Evolutionary conservation across 1,140 invertebrate species (phyloP).

Genomic region (Cotesia vestalis): DNA sequence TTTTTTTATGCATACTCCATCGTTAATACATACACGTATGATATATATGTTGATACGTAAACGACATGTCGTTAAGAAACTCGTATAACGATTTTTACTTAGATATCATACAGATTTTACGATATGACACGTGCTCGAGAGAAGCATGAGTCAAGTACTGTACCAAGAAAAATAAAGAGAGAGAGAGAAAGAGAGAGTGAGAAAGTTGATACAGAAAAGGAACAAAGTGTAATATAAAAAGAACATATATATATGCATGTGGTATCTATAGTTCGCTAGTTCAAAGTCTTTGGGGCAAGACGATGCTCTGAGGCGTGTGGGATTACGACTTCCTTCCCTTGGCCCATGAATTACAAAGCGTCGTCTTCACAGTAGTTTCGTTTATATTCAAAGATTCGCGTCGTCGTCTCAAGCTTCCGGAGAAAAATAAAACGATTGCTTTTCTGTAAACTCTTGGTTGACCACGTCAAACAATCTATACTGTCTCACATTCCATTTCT

Average conservation of each 20-base stretch:
- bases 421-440: constrained; percentile 28
- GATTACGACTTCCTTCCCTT: constrained; percentile 45
- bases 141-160: constrained; percentile 9
- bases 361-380: constrained; percentile 32
- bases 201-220: not conserved
- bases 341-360: constrained; percentile 53
- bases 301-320: constrained; percentile 40
- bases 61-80: not conserved
- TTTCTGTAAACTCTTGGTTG: constrained; percentile 13
- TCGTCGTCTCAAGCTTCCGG: constrained; percentile 30
- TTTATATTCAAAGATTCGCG: constrained; percentile 55
- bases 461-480: not conserved
- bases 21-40: not conserved
- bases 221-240: not conserved
- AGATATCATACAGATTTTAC: constrained; percentile 15
- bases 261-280: constrained; percentile 5
- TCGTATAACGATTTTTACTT: constrained; percentile 23
- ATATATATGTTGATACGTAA: constrained; percentile 2
- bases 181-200: not conserved
- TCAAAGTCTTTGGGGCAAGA: constrained; percentile 30
- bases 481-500: not conserved
- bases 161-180: not conserved
- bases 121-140: constrained; percentile 27
- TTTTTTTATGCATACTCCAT: not conserved
- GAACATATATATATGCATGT: not conserved